Evolutionary conservation across 2,113 vertebrate genomes (phyloP).

Genomic region (Dromiciops gliroides): DNA sequence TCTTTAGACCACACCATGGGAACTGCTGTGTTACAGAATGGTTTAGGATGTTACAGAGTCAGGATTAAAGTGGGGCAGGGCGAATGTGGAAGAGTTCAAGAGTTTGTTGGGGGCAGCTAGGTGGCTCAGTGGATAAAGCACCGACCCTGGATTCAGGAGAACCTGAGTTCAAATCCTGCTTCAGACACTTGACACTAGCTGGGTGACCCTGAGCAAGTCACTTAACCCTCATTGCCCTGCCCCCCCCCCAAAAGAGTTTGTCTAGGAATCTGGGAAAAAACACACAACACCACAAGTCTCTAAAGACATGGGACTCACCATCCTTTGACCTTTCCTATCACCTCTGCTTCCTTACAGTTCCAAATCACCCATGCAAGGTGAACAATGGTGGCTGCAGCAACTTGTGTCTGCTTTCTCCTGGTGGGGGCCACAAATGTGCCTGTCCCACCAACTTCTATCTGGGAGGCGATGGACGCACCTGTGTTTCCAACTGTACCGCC

Average conservation of each 20-base stretch:
- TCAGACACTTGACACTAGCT: too few relatives aligned
- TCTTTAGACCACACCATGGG: background rate
- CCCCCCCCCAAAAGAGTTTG: too few relatives aligned
- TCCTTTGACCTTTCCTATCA: accelerated
- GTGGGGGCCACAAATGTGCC: slow-evolving; percentile 92
- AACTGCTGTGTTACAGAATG: background rate
- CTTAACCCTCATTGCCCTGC: too few relatives aligned
- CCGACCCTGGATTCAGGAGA: too few relatives aligned
- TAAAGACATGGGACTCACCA: background rate
- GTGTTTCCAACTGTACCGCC: slow-evolving; percentile 98
- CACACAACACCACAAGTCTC: background rate
- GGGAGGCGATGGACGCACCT: slow-evolving; percentile 91
- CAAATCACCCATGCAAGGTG: slow-evolving; percentile 93
- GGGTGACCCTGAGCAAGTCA: too few relatives aligned
- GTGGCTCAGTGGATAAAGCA: too few relatives aligned
- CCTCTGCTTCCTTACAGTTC: slow-evolving; percentile 84
- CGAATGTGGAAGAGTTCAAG: background rate
- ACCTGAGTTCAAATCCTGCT: too few relatives aligned
- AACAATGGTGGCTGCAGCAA: slow-evolving; percentile 97
- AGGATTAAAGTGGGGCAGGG: background rate
- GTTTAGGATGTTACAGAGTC: background rate
- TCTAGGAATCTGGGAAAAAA: background rate
- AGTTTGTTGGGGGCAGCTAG: too few relatives aligned
- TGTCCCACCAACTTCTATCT: slow-evolving; percentile 99
- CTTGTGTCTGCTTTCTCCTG: slow-evolving; percentile 94